Percentiles rank a stretch among this genome's conserved stretches.
These are phyloP conservation scores for Lochmaea crataegi DNA, from an alignment of 2,888 invertebrate genomes.

Conservation along the genomic window DNA sequence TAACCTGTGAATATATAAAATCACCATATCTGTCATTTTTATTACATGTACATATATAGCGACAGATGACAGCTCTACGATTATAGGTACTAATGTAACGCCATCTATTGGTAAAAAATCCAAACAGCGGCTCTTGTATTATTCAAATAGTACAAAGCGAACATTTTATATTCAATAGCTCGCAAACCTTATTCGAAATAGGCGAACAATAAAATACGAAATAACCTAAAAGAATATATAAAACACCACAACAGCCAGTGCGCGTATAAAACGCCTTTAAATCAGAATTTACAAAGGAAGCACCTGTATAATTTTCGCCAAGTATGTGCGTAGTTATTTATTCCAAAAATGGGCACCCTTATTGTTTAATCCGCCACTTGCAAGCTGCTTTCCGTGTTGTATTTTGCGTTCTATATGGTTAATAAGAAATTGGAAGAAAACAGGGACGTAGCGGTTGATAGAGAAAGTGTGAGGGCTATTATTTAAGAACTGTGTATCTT, in stretches of 20 bases:
- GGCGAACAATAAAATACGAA: conserved; percentile 23
- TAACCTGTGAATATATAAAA: too few species aligned
- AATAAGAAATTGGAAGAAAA: conserved; percentile 17
- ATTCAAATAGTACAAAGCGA: neutral
- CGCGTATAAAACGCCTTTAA: conserved; percentile 12
- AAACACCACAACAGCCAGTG: neutral
- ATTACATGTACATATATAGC: too few species aligned
- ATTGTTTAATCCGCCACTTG: conserved; percentile 26
- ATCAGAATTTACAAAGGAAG: conserved; percentile 21
- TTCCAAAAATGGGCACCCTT: conserved; percentile 31
- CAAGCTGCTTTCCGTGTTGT: neutral
- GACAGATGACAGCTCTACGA: too few species aligned
- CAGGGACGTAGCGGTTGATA: neutral
- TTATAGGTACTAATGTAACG: neutral
- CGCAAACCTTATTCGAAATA: conserved; percentile 14
- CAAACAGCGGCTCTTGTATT: neutral
- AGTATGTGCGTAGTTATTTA: conserved; percentile 30
- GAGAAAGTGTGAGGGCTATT: neutral
- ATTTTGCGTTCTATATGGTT: conserved; percentile 23
- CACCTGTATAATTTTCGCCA: conserved; percentile 35
- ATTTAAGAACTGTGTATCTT: neutral
- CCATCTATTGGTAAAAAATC: neutral
- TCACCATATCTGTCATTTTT: too few species aligned
- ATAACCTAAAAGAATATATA: conserved; percentile 1
- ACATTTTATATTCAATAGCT: neutral